phyloP scores from a whole-genome alignment of 2,888 invertebrate genomes.

The Schrankia costaestrigalis region DNA sequence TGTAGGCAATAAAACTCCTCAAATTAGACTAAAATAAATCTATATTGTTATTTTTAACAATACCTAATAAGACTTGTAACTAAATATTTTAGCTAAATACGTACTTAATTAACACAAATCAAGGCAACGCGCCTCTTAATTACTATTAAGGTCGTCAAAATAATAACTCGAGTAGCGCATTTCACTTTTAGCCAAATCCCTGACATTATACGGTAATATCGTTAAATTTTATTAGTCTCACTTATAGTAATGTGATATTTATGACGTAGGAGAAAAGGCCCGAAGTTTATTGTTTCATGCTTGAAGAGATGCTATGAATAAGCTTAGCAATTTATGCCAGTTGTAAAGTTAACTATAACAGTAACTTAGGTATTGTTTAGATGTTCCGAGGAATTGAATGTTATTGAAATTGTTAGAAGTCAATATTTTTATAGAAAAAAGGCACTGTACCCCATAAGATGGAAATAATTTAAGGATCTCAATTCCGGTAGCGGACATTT shows the following conservation, averaged over 20 bases:
- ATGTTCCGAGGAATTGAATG: too few species aligned
- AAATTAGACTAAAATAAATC: too few species aligned
- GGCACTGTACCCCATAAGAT: too few species aligned
- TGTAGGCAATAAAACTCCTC: too few species aligned
- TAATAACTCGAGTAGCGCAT: slow-evolving; percentile 10
- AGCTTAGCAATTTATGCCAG: slow-evolving; percentile 59
- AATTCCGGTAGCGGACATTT: too few species aligned
- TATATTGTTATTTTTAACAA: too few species aligned
- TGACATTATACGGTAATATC: slow-evolving; percentile 49
- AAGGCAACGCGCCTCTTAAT: slow-evolving; percentile 4
- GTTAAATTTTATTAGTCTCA: slow-evolving; percentile 65
- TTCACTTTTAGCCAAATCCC: slow-evolving; percentile 35
- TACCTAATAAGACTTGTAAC: too few species aligned
- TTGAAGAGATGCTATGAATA: slow-evolving; percentile 61
- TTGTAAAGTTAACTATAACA: slow-evolving; percentile 55
- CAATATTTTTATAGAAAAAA: too few species aligned
- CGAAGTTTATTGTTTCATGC: slow-evolving; percentile 69
- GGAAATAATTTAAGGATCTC: too few species aligned
- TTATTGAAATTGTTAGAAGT: too few species aligned
- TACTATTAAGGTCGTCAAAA: slow-evolving; percentile 5
- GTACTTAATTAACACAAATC: slow-evolving; percentile 8
- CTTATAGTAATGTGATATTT: slow-evolving; percentile 74
- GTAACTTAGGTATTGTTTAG: too few species aligned
- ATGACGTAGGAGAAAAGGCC: slow-evolving; percentile 57
- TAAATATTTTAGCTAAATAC: slow-evolving; percentile 31